phyloP scores from a whole-genome alignment of 2,797 vertebrate species.

The Microctenopoma lineatum region DNA sequence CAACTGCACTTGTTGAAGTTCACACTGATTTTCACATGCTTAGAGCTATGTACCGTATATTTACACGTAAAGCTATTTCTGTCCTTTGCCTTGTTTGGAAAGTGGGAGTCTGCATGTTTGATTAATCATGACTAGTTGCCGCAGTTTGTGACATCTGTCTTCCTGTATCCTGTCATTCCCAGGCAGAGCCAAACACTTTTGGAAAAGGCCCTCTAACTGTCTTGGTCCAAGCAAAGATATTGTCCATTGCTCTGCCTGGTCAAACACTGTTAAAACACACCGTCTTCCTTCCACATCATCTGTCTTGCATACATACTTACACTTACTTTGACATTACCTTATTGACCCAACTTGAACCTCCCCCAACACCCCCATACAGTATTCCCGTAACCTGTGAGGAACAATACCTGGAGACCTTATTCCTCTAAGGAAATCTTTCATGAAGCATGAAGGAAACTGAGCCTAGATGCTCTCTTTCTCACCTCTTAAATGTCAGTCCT shows the following conservation, averaged over 20 bases:
- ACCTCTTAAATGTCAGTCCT: slow-evolving; percentile 27
- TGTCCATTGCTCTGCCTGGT: slow-evolving; percentile 28
- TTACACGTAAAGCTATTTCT: slow-evolving; percentile 23
- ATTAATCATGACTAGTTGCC: slow-evolving; percentile 66
- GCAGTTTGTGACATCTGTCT: slow-evolving; percentile 66
- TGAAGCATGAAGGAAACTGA: slow-evolving; percentile 49
- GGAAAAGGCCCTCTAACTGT: slow-evolving; percentile 29
- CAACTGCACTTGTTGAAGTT: neutral
- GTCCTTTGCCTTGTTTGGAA: slow-evolving; percentile 46
- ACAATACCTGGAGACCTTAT: slow-evolving; percentile 67
- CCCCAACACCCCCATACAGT: slow-evolving; percentile 14
- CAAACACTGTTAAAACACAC: slow-evolving; percentile 27
- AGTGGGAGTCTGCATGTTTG: slow-evolving; percentile 27
- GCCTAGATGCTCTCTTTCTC: slow-evolving; percentile 9
- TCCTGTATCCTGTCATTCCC: slow-evolving; percentile 76
- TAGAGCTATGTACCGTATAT: neutral
- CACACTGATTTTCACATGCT: neutral
- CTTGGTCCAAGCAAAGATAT: slow-evolving; percentile 1
- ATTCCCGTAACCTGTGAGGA: slow-evolving; percentile 49
- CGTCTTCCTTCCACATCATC: neutral
- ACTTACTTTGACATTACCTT: slow-evolving; percentile 9
- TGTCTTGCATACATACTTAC: slow-evolving; percentile 19
- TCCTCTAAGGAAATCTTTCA: slow-evolving; percentile 45
- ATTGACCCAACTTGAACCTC: slow-evolving; percentile 20
- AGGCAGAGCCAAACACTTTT: slow-evolving; percentile 44